Conservation (phyloP, 2,113 vertebrate genomes). For the Blennius ocellaris region DNA sequence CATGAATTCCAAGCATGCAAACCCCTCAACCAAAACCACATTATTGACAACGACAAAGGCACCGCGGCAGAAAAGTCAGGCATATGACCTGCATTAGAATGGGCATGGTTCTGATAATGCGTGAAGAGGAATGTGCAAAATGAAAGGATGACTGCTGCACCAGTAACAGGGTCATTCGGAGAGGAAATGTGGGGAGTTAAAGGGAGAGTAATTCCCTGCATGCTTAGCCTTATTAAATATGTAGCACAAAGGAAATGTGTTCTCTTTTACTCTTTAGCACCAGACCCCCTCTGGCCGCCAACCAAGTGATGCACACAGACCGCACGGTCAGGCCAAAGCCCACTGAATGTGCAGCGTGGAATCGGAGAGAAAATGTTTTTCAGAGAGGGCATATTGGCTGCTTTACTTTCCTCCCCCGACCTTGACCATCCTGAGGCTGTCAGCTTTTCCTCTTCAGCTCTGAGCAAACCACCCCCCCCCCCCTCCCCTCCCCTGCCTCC, state of each 20-base stretch:
- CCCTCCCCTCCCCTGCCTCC: not conserved
- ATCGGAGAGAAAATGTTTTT: conserved; percentile 6
- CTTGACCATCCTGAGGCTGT: conserved; percentile 49
- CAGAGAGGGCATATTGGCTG: not conserved
- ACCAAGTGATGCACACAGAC: conserved; percentile 24
- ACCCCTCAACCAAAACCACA: conserved; percentile 28
- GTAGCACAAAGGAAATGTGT: conserved; percentile 77
- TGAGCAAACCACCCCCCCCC: conserved; percentile 1
- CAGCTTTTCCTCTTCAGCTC: conserved; percentile 38
- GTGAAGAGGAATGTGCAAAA: conserved; percentile 75
- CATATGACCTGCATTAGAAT: conserved; percentile 63
- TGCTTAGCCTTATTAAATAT: conserved; percentile 81
- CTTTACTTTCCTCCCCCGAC: conserved; percentile 32
- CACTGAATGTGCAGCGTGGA: conserved; percentile 1
- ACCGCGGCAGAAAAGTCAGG: conserved; percentile 19
- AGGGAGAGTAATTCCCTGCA: conserved; percentile 68
- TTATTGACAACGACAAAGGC: conserved; percentile 40
- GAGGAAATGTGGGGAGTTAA: conserved; percentile 67
- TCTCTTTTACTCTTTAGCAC: conserved; percentile 49
- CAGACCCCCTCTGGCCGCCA: conserved; percentile 41
- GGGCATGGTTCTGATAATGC: conserved; percentile 72
- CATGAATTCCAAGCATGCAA: conserved; percentile 58
- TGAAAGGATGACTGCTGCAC: conserved; percentile 48
- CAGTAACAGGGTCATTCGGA: conserved; percentile 47
- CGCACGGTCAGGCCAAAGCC: conserved; percentile 13